Evolutionary conservation across 2,113 vertebrate species (phyloP).

Genomic region (Marcusenius ussheri): DNA sequence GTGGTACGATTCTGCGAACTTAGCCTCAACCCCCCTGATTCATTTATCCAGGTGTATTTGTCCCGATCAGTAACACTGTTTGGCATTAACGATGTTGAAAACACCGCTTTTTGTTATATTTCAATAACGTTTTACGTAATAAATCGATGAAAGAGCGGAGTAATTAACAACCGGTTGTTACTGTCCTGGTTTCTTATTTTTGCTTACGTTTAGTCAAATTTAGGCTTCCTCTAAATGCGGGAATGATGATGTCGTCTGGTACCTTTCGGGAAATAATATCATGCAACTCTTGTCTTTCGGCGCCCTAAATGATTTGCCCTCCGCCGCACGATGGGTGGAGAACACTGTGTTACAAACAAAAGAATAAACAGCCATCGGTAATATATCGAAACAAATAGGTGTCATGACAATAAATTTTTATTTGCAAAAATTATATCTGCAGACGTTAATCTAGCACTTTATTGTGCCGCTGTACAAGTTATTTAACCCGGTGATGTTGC

Average conservation of each 20-base stretch:
- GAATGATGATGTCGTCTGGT: conserved; percentile 51
- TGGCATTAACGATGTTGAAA: background rate
- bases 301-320: conserved; percentile 37
- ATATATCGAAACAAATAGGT: conserved; percentile 62
- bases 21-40: background rate
- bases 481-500: background rate
- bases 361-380: conserved; percentile 40
- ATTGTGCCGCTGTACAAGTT: background rate
- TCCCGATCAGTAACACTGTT: background rate
- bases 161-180: conserved; percentile 14
- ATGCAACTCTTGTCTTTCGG: background rate
- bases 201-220: conserved; percentile 45
- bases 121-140: conserved; percentile 6
- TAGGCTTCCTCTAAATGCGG: conserved; percentile 46
- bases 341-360: conserved; percentile 26
- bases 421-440: conserved; percentile 49
- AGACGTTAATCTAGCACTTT: background rate
- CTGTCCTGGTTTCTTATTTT: conserved; percentile 40
- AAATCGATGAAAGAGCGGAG: background rate
- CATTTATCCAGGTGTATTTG: background rate
- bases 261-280: conserved; percentile 48
- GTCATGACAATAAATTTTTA: conserved; percentile 66
- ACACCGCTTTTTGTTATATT: background rate
- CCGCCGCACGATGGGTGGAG: conserved; percentile 33
- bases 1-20: background rate